These are phyloP conservation scores for Tychaedon coryphoeus DNA, from an alignment of 2,113 vertebrate species.

Conservation along the genomic window DNA sequence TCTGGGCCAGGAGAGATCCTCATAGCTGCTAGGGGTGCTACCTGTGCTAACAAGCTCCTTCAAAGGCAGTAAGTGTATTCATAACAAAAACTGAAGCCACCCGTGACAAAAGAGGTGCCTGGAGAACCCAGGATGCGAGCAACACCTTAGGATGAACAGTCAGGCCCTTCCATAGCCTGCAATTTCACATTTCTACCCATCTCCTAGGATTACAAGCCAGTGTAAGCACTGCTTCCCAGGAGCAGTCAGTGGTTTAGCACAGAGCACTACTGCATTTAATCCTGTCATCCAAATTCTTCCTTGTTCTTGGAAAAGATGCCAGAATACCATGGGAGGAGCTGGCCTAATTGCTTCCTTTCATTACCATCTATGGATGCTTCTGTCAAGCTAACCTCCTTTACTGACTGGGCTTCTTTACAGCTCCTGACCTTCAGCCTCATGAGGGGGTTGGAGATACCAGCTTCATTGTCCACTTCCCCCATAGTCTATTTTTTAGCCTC, in stretches of 20 bases:
- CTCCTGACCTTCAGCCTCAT: conserved; percentile 1
- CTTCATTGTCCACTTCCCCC: not conserved
- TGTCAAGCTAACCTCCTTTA: conserved; percentile 35
- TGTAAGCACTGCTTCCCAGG: not conserved
- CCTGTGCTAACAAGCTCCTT: not conserved
- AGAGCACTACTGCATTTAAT: not conserved
- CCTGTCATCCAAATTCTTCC: not conserved
- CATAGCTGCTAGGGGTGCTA: not conserved
- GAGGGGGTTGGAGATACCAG: not conserved
- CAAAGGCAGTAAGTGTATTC: not conserved
- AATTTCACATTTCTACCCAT: not conserved
- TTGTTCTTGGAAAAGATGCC: conserved; percentile 46
- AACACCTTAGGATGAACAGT: not conserved
- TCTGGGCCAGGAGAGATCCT: not conserved
- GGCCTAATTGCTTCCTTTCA: conserved; percentile 45
- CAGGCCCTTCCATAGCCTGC: not conserved
- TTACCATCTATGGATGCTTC: conserved; percentile 61
- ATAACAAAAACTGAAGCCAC: not conserved
- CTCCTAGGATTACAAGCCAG: not conserved
- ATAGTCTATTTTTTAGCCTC: not conserved
- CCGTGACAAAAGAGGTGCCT: not conserved
- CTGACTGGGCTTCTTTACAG: conserved; percentile 7
- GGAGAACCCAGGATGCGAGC: not conserved
- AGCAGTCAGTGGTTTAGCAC: not conserved
- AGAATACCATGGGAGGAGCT: not conserved